phyloP scores from a whole-genome alignment of 2,113 vertebrate species.

The Rhombomys opimus region DNA sequence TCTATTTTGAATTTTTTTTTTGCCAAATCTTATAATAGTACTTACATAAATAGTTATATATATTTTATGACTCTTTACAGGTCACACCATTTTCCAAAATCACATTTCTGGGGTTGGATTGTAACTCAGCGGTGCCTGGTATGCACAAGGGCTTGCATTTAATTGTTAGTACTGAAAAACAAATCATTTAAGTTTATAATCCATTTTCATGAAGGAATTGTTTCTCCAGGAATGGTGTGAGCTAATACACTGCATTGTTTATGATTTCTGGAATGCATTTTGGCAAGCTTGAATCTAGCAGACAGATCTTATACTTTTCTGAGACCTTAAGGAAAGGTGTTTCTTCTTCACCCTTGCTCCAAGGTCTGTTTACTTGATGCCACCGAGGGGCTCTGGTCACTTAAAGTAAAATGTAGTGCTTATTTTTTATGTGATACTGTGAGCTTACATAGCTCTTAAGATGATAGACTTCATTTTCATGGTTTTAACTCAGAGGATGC shows the following conservation, averaged over 20 bases:
- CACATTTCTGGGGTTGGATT: not conserved
- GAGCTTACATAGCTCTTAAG: not conserved
- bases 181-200: not conserved
- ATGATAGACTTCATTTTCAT: not conserved
- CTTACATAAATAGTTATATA: not conserved
- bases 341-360: not conserved
- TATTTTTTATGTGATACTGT: not conserved
- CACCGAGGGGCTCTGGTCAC: not conserved
- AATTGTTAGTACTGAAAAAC: not conserved
- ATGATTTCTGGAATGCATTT: not conserved
- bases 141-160: not conserved
- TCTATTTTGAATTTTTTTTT: not conserved
- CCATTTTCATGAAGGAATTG: not conserved
- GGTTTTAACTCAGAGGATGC: not conserved
- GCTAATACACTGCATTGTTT: not conserved
- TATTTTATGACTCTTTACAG: not conserved
- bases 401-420: fast-evolving
- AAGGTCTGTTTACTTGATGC: not conserved
- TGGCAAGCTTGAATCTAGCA: not conserved
- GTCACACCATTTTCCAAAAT: not conserved
- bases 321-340: not conserved
- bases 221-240: not conserved
- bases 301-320: not conserved
- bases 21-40: not conserved
- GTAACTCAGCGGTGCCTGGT: not conserved